phyloP scores from a whole-genome alignment of 2,888 invertebrate species.

The Tuta absoluta region DNA sequence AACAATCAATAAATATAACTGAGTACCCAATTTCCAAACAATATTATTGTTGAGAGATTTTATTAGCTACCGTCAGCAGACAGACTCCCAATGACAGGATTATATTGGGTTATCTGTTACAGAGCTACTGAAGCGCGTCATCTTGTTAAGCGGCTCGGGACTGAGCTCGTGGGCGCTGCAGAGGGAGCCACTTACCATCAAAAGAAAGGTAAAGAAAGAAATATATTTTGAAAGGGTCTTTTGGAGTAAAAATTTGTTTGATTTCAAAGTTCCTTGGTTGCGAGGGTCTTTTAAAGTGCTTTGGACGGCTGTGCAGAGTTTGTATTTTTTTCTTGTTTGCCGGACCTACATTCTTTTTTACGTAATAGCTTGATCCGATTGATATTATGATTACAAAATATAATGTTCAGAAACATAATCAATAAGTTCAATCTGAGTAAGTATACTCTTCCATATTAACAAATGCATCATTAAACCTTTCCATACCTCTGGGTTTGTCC shows the following conservation, averaged over 20 bases:
- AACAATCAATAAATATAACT: background rate
- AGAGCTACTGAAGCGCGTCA: constrained; percentile 93
- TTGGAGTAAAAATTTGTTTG: background rate
- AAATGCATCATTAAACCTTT: no score
- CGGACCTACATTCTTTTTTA: no score
- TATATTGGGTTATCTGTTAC: constrained; percentile 77
- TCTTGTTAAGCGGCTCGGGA: constrained; percentile 94
- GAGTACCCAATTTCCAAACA: background rate
- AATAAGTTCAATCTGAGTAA: no score
- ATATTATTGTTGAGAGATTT: constrained; percentile 45
- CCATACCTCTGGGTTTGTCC: no score
- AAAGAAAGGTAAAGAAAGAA: constrained; percentile 79
- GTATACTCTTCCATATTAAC: no score
- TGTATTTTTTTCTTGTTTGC: no score
- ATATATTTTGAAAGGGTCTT: background rate
- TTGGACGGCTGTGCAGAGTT: no score
- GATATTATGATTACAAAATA: no score
- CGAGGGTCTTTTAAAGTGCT: no score
- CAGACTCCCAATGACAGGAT: constrained; percentile 63
- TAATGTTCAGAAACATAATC: no score
- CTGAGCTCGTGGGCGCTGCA: constrained; percentile 96
- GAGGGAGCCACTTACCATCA: constrained; percentile 90
- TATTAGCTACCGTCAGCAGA: constrained; percentile 43
- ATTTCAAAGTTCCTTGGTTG: background rate
- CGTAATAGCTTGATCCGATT: no score